Evolutionary conservation across 2,113 vertebrate genomes (phyloP), one percentile per base, ranked within the genome.

Genomic region (Micronycteris hirsuta): DNA sequence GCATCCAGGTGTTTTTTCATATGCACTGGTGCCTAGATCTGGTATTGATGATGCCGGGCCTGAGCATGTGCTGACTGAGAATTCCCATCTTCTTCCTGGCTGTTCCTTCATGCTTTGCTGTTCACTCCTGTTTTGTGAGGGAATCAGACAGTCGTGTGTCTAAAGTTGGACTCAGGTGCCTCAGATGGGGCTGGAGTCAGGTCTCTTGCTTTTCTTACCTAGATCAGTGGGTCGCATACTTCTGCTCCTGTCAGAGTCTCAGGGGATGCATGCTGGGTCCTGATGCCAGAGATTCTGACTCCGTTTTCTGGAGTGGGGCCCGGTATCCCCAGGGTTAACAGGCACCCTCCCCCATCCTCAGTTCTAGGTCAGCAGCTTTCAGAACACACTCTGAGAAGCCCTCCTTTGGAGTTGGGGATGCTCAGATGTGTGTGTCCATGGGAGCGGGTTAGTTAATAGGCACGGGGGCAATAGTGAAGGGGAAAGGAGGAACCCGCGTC

Each of bases 301-400:
- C 19, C 0, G 1, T 58, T 17, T 36, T 24, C 11, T 15, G n/a
- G 16, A 33, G 10, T 0, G 7, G n/a, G 38, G 2, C n/a, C 28
- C 11, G 3, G 14, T 28, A 12, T 24, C 77, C 38, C 1, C 41
- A 28, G 24, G 10, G 24, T 28, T 38, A 67, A 13, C 1, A 54
- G 31, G 49, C 9, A 41, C 13, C 58, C 67, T 86, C 67, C 24
- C n/a, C n/a, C 7, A 10, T 1, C 0, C 3, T 11, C 2, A n/a
- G 5, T 45, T 65, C 24, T 17, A 15, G 36, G 63, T 12, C 22
- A 6, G 43, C 28, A 3, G 2, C 65, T 7, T 49, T 78, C 7
- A n/a, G 38, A 49, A 43, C 26, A 16, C 31, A 33, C 1, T 9
- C 5, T 24, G 45, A 81, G n/a, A 73, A 73, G 33, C 7, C 4